A percentile compares a stretch with the other conserved stretches of the same genome.
phyloP scores from a whole-genome alignment of 1,140 invertebrate genomes.

The Sarcophaga peregrina region DNA sequence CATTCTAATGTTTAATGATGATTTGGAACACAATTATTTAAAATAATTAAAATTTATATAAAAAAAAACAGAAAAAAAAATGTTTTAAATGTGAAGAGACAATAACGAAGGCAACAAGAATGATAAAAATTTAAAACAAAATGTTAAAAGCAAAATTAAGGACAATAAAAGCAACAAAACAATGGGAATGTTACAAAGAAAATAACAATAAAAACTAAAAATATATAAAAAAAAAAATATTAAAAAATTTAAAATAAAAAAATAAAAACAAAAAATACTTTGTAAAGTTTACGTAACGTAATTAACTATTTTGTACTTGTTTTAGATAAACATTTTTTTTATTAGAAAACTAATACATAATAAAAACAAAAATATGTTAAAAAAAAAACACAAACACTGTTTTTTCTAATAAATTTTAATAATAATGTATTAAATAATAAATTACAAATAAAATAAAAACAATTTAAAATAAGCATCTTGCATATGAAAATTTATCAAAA shows the following conservation, averaged over 20 bases:
- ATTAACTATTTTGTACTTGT: constrained; percentile 40
- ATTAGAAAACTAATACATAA: constrained; percentile 42
- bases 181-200: not conserved
- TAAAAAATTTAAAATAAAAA: not conserved
- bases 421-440: too few species aligned
- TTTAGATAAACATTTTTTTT: constrained; percentile 42
- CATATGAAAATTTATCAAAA: too few species aligned
- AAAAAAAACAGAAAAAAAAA: constrained; percentile 2
- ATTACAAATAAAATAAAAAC: too few species aligned
- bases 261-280: not conserved
- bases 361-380: not conserved
- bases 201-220: too few species aligned
- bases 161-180: not conserved
- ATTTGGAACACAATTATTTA: too few species aligned
- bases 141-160: not conserved
- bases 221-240: too few species aligned
- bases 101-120: not conserved
- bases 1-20: too few species aligned
- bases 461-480: too few species aligned
- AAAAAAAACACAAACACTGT: not conserved
- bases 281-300: constrained; percentile 16
- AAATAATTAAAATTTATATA: not conserved
- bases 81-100: too few species aligned
- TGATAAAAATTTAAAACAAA: constrained; percentile 16
- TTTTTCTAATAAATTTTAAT: too few species aligned